Base-by-base conservation (phyloP, 2,888 invertebrate genomes). In the Trachelus tabidus region DNA sequence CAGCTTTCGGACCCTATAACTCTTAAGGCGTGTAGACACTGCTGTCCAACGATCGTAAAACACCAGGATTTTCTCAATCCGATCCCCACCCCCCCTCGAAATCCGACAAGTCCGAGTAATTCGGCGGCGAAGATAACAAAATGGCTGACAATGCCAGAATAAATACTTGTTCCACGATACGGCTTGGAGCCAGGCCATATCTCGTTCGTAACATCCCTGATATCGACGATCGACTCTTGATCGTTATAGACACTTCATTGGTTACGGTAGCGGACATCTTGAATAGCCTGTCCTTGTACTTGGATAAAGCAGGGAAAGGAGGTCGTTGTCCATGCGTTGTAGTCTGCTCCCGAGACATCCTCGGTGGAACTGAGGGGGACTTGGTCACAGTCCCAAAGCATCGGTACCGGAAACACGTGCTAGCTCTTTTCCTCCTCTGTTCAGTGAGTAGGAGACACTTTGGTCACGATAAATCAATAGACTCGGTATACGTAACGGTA, bases 41-140 rank as follows among this genome's bases (percentile, higher is more conserved):
- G 77, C 80, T 77, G 76, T 82, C 82, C 79, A 77, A 80, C 79
- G 79, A 76, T 84, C 82, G 81, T 83, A 83, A 84, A 84, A 83
- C 81, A 81, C 79, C 80, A 79, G 82, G 83, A 83, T 84, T 85
- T 85, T 79, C 80, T 80, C 79, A 78, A 81, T 78, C 71, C 71
- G 71, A 71, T 31, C 30, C 31, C 12, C 11, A 0, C 3, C 34
- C 34, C 35, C 35, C 35, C 12, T 0, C 2, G 30, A 30, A 12
- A 30, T 71, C 71, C 31, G 31, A 71, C 40, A 56, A 56, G 40
- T 23, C 40, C 23, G 23, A 56, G 56, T 56, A 56, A 56, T 56
- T 56, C 56, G 56, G 56, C 56, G 56, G 56, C 23, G 56, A 9
- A 15, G 56, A 56, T 23, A 23, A 15, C 56, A 56, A 56, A 56